Conservation (phyloP, 2,888 invertebrate genomes). For the Julus scanicus region DNA sequence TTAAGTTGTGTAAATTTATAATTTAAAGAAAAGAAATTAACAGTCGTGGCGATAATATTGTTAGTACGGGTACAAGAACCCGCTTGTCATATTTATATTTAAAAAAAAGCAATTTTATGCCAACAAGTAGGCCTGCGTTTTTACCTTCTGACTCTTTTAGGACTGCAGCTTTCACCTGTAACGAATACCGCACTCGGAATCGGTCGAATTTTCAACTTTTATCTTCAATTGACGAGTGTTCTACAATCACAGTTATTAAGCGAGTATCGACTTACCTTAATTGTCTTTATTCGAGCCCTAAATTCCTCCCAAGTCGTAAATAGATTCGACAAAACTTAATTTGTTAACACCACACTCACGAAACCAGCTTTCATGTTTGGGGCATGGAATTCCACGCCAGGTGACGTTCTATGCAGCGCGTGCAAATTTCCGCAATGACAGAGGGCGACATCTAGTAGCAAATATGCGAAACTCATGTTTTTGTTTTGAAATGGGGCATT, state of each 20-base stretch:
- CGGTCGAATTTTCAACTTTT: neutral
- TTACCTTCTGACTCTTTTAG: neutral
- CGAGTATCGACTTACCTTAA: neutral
- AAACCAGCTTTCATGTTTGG: slow-evolving; percentile 10
- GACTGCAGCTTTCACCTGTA: neutral
- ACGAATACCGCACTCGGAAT: neutral
- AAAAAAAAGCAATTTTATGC: neutral
- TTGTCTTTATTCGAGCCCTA: neutral
- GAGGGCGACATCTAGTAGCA: neutral
- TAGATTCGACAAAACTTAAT: neutral
- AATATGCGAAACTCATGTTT: neutral
- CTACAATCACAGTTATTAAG: neutral
- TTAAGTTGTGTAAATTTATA: too few species aligned
- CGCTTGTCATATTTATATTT: neutral
- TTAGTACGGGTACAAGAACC: too few species aligned
- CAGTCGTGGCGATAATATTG: too few species aligned
- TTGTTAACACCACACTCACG: neutral
- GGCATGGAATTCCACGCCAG: slow-evolving; percentile 31
- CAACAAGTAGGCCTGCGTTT: slow-evolving; percentile 14
- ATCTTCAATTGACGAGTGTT: neutral
- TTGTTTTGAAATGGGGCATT: neutral
- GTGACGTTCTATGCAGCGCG: neutral
- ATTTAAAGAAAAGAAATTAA: neutral
- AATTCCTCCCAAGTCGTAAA: neutral
- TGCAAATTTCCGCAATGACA: neutral